Base-by-base conservation (phyloP, 2,113 vertebrate genomes). In the Mesitornis unicolor region DNA sequence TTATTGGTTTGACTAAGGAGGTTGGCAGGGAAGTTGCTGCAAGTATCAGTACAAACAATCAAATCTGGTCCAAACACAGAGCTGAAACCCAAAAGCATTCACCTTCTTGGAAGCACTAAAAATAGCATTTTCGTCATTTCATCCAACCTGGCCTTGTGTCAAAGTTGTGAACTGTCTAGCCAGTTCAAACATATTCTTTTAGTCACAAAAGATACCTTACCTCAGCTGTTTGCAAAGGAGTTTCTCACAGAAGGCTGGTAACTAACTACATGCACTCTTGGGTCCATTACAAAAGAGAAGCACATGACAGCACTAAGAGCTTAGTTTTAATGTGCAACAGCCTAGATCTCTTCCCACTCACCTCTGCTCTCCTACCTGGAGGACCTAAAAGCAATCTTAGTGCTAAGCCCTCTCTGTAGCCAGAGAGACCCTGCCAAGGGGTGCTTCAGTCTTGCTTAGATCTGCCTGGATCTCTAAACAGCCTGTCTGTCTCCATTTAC, bases 1-100 rank as follows among this genome's bases (percentile, higher is more conserved):
- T 98, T 98, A 98, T 98, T 93, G 95, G 96, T 97, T 94, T 96
- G 96, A 97, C 95, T 96, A 96, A 97, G 96, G 90, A 97, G 89
- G 94, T 94, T 97, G 97, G 83, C 91, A 97, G 64, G 81, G 86
- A 96, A 48, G 92, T 65, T 96, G 86, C 90, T 97, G 85, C 93
- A 95, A 97, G 88, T 96, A 94, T 96, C 88, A 76, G 76, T 83
- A 79, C 76, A 84, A 87, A 73, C 95, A 91, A 87, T 91, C 87
- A 95, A 90, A 92, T 90, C 69, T 64, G 57, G 56, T 89, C 74
- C 78, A 94, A 94, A 78, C 54, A 89, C 11, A 81, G 47, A 77
- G 45, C 14, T 91, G 84, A 80, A 95, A 95, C 76, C 43, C 43
- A 73, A 64, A 60, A 87, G 51, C 42, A 64, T 95, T 96, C 57